These are phyloP conservation scores for Syncerus caffer DNA, from an alignment of 2,797 vertebrate genomes.

Conservation along the genomic window DNA sequence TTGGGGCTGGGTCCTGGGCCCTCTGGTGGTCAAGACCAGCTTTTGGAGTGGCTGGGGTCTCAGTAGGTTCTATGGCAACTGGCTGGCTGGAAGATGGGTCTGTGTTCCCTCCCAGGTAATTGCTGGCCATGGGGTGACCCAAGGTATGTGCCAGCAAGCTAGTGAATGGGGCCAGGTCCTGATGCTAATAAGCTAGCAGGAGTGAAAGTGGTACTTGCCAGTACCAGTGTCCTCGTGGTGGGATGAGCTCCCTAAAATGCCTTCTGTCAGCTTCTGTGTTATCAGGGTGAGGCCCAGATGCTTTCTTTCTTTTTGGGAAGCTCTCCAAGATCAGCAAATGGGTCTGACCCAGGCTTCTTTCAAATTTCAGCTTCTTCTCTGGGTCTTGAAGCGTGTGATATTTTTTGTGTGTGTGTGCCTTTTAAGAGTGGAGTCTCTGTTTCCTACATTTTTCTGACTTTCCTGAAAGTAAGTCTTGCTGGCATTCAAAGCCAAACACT, in stretches of 20 bases:
- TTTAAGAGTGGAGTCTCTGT: background rate
- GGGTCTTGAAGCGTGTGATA: background rate
- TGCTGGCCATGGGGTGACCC: background rate
- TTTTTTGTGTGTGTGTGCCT: background rate
- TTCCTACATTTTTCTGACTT: background rate
- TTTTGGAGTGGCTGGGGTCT: background rate
- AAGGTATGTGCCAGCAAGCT: background rate
- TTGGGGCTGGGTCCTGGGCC: background rate
- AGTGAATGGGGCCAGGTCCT: background rate
- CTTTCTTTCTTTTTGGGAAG: background rate
- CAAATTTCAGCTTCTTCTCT: background rate
- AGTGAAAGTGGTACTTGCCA: background rate
- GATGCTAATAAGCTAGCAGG: background rate
- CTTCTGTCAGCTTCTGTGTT: background rate
- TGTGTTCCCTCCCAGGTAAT: background rate
- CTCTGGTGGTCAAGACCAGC: background rate
- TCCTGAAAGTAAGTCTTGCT: background rate
- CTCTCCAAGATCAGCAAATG: background rate
- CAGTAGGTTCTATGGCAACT: background rate
- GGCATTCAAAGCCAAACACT: background rate
- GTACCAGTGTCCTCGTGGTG: background rate
- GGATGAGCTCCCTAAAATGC: background rate
- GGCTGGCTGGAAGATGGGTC: background rate
- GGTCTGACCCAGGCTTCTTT: background rate
- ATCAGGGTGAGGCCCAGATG: background rate